These are phyloP conservation scores for Metridium senile DNA, from an alignment of 92 coral and sea anemone genomes.

Conservation along the genomic window DNA sequence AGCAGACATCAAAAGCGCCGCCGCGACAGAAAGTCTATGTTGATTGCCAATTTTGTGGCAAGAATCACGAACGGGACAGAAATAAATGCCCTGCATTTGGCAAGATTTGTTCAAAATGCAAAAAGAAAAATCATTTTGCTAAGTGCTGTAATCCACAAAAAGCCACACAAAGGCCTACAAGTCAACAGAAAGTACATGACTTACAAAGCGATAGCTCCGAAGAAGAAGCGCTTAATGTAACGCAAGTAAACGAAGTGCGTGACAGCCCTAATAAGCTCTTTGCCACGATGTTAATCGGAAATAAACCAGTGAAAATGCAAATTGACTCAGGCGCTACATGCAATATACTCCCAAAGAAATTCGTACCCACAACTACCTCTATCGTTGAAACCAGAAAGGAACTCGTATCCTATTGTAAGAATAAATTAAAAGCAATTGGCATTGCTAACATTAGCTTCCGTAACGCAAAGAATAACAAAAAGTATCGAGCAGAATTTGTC, in stretches of 20 bases:
- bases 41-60: conserved; percentile 40
- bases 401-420: conserved; percentile 31
- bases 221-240: not conserved
- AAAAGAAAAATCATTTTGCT: conserved; percentile 43
- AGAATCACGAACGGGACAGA: conserved; percentile 22
- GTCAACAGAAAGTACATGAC: not conserved
- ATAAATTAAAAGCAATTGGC: conserved; percentile 25
- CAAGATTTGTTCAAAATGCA: conserved; percentile 34
- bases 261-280: conserved; percentile 14
- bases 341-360: conserved; percentile 34
- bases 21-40: conserved; percentile 3
- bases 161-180: not conserved
- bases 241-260: not conserved
- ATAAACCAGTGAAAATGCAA: conserved; percentile 13
- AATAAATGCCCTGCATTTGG: conserved; percentile 57
- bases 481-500: conserved; percentile 6
- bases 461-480: conserved; percentile 24
- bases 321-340: conserved; percentile 42
- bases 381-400: conserved; percentile 5
- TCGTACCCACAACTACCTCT: conserved; percentile 19
- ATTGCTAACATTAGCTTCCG: conserved; percentile 1
- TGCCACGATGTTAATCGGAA: conserved; percentile 31
- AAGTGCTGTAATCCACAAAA: not conserved
- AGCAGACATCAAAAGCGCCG: conserved; percentile 21
- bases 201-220: conserved; percentile 7